A percentile compares a stretch with the other conserved stretches of the same genome.
Conservation (phyloP, 2,888 invertebrate species). For the Polydrusus cervinus region DNA sequence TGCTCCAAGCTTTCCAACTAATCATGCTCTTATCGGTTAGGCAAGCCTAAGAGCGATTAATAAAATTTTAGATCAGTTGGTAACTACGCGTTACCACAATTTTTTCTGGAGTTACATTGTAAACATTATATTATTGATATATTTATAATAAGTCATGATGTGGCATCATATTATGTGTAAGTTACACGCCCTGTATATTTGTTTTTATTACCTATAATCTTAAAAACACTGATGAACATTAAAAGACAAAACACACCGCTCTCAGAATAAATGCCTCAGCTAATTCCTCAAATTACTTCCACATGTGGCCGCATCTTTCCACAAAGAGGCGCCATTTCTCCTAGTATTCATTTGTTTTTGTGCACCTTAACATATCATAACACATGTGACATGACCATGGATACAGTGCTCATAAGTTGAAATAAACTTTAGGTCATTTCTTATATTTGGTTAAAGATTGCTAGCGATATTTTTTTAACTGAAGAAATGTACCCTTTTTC, state of each 20-base stretch:
- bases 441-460: too few species aligned
- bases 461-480: too few species aligned
- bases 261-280: constrained; percentile 29
- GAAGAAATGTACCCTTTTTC: too few species aligned
- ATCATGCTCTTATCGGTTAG: too few species aligned
- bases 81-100: too few species aligned
- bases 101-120: too few species aligned
- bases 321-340: constrained; percentile 41
- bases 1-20: too few species aligned
- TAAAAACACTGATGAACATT: constrained; percentile 17
- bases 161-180: too few species aligned
- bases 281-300: constrained; percentile 21
- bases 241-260: constrained; percentile 24
- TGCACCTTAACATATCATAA: constrained; percentile 21
- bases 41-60: too few species aligned
- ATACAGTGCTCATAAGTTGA: constrained; percentile 4
- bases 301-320: constrained; percentile 34
- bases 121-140: too few species aligned
- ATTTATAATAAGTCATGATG: too few species aligned
- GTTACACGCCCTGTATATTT: not conserved
- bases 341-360: constrained; percentile 29
- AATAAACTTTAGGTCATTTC: not conserved
- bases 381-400: not conserved
- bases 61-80: too few species aligned
- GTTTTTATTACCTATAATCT: constrained; percentile 25